phyloP scores from a whole-genome alignment of 2,797 vertebrate species.

The Loris lydekkerianus region DNA sequence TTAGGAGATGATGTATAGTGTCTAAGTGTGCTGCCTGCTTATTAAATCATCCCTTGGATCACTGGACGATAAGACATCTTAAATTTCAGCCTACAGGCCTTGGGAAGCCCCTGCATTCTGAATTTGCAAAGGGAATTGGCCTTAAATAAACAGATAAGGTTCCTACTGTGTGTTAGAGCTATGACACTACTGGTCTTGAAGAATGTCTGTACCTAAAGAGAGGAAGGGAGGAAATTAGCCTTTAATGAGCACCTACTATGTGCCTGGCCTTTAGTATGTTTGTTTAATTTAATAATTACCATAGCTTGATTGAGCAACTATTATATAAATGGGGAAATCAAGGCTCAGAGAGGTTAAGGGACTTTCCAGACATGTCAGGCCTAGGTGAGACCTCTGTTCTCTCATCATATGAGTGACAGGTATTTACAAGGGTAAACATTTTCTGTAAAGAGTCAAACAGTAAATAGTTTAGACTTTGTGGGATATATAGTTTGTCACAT shows the following conservation, averaged over 20 bases:
- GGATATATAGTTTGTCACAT: not conserved
- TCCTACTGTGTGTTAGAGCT: not conserved
- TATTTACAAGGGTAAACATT: not conserved
- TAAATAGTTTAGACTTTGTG: not conserved
- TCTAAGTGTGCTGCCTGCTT: slow-evolving; percentile 60
- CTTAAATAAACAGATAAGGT: not conserved
- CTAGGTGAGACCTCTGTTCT: not conserved
- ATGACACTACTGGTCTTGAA: not conserved
- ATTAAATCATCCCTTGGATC: slow-evolving; percentile 70
- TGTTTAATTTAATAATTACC: not conserved
- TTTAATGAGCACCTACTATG: not conserved
- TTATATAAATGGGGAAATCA: not conserved
- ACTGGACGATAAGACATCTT: not conserved
- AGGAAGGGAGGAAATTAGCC: not conserved
- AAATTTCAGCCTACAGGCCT: not conserved
- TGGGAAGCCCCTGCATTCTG: not conserved
- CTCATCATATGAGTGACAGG: not conserved
- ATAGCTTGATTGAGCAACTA: not conserved
- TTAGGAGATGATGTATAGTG: slow-evolving; percentile 69
- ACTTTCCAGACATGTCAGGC: not conserved
- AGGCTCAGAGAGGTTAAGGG: not conserved
- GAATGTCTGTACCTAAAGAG: not conserved
- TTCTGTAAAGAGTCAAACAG: not conserved
- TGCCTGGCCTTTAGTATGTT: not conserved
- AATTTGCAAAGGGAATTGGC: not conserved